Conservation (phyloP, 2,113 vertebrate species). For the Dinomys branickii region DNA sequence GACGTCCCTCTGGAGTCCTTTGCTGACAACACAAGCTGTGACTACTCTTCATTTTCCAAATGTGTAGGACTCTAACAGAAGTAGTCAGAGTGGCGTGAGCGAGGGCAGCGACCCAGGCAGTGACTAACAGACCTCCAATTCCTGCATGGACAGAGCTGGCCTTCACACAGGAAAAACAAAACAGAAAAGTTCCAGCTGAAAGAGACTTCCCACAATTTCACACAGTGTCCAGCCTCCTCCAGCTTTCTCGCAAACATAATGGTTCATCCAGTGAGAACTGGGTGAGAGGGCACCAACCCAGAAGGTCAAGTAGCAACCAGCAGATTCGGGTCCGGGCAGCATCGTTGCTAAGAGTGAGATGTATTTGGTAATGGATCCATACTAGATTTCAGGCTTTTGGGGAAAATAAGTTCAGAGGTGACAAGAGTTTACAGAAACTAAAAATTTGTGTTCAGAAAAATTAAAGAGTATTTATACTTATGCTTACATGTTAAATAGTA, state of each 20-base stretch:
- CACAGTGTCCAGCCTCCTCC: background rate
- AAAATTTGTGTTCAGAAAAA: constrained; percentile 23
- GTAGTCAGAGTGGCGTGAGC: background rate
- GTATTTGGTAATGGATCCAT: background rate
- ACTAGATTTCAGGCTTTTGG: background rate
- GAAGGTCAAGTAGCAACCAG: background rate
- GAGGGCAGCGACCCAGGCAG: background rate
- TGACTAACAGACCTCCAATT: background rate
- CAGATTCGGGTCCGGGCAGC: background rate
- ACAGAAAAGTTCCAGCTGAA: background rate
- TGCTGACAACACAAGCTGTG: background rate
- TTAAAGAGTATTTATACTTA: background rate
- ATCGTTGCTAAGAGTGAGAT: background rate
- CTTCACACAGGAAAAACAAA: constrained; percentile 6
- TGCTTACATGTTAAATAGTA: background rate
- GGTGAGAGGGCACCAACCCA: background rate
- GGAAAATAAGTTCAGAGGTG: background rate
- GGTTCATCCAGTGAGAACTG: background rate
- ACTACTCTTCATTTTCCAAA: background rate
- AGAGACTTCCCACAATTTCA: background rate
- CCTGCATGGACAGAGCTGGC: background rate
- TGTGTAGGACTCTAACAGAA: background rate
- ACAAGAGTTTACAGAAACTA: background rate
- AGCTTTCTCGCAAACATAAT: background rate
- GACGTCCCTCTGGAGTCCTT: background rate